Percentiles rank a stretch among this genome's conserved stretches.
Evolutionary conservation across 2,113 vertebrate genomes (phyloP).

Genomic region (Channa argus): DNA sequence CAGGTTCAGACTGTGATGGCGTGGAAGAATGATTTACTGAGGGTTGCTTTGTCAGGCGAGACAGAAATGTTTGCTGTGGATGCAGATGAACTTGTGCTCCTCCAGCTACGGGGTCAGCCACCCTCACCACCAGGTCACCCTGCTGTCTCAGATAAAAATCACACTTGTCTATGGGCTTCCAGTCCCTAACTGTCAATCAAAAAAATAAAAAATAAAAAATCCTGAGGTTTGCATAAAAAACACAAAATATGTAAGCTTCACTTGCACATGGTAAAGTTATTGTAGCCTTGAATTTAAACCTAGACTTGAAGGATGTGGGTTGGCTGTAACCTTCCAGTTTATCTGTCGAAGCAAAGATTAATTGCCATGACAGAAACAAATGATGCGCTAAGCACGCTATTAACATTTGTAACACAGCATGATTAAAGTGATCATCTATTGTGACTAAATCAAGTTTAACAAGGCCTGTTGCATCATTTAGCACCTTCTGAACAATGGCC

Average conservation of each 20-base stretch:
- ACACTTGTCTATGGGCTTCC: slow-evolving; percentile 17
- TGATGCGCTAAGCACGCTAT: slow-evolving; percentile 83
- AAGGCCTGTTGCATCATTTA: slow-evolving; percentile 82
- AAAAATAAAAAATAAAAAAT: background rate
- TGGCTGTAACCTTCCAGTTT: slow-evolving; percentile 73
- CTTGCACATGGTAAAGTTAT: background rate
- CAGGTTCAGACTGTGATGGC: background rate
- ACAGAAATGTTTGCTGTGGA: slow-evolving; percentile 45
- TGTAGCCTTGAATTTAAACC: background rate
- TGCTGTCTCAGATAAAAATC: slow-evolving; percentile 38
- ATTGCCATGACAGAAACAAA: slow-evolving; percentile 84
- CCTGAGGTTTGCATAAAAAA: background rate
- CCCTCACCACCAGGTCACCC: slow-evolving; percentile 26
- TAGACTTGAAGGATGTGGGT: slow-evolving; percentile 65
- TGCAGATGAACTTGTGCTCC: slow-evolving; percentile 54
- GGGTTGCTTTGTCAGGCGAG: slow-evolving; percentile 18
- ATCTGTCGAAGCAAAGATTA: slow-evolving; percentile 79
- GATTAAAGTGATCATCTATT: slow-evolving; percentile 86
- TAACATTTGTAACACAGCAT: slow-evolving; percentile 85
- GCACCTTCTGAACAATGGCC: slow-evolving; percentile 71
- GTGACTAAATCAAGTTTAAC: slow-evolving; percentile 85
- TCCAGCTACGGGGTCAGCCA: slow-evolving; percentile 42
- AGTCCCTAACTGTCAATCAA: background rate
- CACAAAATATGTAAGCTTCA: background rate
- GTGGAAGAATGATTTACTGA: slow-evolving; percentile 29